phyloP scores from a whole-genome alignment of 1,140 invertebrate species.

The Leptinotarsa defecta region DNA sequence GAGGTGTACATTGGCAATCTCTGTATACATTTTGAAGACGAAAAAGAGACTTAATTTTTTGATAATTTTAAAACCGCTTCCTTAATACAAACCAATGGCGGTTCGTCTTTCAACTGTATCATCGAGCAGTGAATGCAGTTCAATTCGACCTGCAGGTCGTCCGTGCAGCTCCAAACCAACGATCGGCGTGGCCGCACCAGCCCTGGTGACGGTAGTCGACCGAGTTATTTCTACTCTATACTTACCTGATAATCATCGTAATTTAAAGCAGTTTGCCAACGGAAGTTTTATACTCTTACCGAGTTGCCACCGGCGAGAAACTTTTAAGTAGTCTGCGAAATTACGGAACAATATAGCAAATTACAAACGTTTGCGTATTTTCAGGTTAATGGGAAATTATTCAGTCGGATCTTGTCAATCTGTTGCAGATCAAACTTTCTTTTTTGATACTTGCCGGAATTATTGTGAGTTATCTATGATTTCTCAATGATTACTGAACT shows the following conservation, averaged over 20 bases:
- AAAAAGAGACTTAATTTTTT: no score
- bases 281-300: constrained; percentile 26
- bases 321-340: constrained; percentile 26
- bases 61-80: no score
- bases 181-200: neutral
- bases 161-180: neutral
- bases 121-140: neutral
- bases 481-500: neutral
- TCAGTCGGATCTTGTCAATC: neutral
- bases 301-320: constrained; percentile 19
- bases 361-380: constrained; percentile 7
- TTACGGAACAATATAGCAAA: constrained; percentile 12
- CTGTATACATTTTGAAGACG: no score
- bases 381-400: neutral
- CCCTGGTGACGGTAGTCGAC: constrained; percentile 19
- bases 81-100: neutral
- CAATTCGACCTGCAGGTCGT: neutral
- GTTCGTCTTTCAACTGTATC: neutral
- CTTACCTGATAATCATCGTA: constrained; percentile 29
- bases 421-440: neutral
- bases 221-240: constrained; percentile 16
- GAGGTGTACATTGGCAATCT: no score
- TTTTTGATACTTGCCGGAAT: neutral
- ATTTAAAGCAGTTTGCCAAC: constrained; percentile 30
- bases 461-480: neutral